Conservation (phyloP, 2,797 vertebrate species). For the Ispidina lecontei region DNA sequence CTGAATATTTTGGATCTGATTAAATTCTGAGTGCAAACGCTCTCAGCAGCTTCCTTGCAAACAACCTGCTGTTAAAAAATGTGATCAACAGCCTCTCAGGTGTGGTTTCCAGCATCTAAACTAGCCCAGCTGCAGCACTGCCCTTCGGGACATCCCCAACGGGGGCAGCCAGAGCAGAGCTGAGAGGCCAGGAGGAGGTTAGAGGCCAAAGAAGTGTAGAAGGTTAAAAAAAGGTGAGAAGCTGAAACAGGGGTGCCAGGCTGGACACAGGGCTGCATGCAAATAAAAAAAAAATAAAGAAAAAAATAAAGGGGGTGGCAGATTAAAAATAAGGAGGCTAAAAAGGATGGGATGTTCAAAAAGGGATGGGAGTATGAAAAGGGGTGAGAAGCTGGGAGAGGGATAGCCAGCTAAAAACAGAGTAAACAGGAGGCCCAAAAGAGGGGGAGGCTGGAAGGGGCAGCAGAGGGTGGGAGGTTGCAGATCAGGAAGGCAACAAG, state of each 20-base stretch:
- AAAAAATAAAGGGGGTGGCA: not conserved
- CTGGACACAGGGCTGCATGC: not conserved
- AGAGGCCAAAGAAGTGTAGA: not conserved
- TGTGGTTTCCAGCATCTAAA: slow-evolving; percentile 45
- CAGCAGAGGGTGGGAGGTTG: not conserved
- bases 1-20: slow-evolving; percentile 49
- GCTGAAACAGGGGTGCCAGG: not conserved
- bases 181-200: not conserved
- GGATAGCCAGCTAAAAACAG: not conserved
- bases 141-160: not conserved
- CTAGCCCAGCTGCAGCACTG: slow-evolving; percentile 2
- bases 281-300: not conserved
- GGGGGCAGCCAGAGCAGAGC: not conserved
- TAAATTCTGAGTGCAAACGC: slow-evolving; percentile 32
- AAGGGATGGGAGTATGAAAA: not conserved
- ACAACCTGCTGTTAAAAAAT: slow-evolving; percentile 45
- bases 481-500: not conserved
- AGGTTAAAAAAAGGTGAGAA: not conserved
- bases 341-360: not conserved
- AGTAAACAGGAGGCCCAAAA: not conserved
- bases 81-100: slow-evolving; percentile 44
- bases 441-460: not conserved
- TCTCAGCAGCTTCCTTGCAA: slow-evolving; percentile 49
- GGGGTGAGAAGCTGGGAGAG: not conserved
- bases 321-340: not conserved